Conservation (phyloP, 2,888 invertebrate genomes). For the Hoplodrina blanda region DNA sequence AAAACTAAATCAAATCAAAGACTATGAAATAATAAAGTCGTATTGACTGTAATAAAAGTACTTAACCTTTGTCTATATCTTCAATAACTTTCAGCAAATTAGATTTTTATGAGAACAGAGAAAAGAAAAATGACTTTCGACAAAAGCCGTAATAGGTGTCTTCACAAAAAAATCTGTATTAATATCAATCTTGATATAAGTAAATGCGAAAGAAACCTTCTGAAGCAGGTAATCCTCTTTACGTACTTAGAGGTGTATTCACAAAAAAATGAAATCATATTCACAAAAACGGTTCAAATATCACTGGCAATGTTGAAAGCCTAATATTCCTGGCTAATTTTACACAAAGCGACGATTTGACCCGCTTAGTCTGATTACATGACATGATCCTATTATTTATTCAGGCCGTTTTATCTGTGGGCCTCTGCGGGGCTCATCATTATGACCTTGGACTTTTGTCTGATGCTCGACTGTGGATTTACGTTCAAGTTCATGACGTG, state of each 20-base stretch:
- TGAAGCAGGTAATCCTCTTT: constrained; percentile 55
- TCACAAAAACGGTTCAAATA: constrained; percentile 55
- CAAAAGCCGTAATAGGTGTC: constrained; percentile 28
- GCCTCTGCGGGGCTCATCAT: constrained; percentile 60
- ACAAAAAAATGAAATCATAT: constrained; percentile 54
- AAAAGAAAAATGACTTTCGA: constrained; percentile 32
- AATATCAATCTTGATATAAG: constrained; percentile 45
- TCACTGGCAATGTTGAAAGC: constrained; percentile 57
- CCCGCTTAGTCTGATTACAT: constrained; percentile 66
- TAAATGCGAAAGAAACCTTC: constrained; percentile 38
- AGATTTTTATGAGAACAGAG: constrained; percentile 16
- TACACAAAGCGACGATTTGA: constrained; percentile 65
- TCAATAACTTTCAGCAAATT: constrained; percentile 38
- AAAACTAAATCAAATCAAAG: constrained; percentile 13
- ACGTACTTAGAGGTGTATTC: constrained; percentile 44
- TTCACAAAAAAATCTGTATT: constrained; percentile 38
- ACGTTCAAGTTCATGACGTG: constrained; percentile 47
- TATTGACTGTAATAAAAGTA: constrained; percentile 23
- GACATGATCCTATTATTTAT: constrained; percentile 69
- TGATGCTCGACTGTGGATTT: constrained; percentile 45
- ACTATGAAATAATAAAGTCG: constrained; percentile 5
- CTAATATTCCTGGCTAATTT: constrained; percentile 65
- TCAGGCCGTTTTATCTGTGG: constrained; percentile 61
- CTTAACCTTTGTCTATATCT: constrained; percentile 12
- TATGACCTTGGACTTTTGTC: constrained; percentile 56